A percentile compares a stretch with the other conserved stretches of the same genome.
These are phyloP conservation scores for Gastrophryne carolinensis DNA, from an alignment of 2,797 vertebrate genomes.

Conservation along the genomic window DNA sequence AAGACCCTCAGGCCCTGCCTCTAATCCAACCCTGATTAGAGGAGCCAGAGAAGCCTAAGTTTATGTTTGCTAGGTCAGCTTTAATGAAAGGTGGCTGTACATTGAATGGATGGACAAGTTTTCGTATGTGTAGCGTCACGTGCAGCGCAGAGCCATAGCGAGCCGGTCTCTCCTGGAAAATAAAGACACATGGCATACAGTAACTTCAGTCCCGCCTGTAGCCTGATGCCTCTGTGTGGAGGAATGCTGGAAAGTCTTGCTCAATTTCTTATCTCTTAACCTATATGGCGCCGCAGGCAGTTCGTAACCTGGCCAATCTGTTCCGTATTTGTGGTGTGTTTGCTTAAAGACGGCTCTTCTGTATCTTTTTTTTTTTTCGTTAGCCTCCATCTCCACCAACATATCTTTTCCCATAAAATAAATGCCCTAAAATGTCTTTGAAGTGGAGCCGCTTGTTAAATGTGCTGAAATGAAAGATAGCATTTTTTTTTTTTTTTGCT, in stretches of 20 bases:
- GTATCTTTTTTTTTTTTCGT: neutral
- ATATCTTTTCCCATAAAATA: conserved; percentile 8
- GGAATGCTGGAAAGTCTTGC: conserved; percentile 25
- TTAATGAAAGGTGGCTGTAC: no score
- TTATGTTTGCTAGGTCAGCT: no score
- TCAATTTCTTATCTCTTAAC: conserved; percentile 39
- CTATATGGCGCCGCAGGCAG: conserved; percentile 24
- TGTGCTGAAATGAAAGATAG: conserved; percentile 13
- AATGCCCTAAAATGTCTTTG: conserved; percentile 32
- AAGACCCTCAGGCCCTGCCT: no score
- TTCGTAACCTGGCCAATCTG: neutral
- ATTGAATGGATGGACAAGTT: no score
- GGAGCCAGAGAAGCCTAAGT: no score
- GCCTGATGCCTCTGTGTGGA: neutral
- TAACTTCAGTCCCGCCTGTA: neutral
- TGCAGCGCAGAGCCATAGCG: neutral
- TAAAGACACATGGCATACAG: neutral
- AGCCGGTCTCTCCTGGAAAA: neutral
- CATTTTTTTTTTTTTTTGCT: conserved; percentile 13
- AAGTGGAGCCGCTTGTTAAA: conserved; percentile 21
- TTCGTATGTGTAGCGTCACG: no score
- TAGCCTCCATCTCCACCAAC: neutral
- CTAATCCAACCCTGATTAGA: no score
- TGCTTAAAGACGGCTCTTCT: neutral
- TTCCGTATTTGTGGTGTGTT: conserved; percentile 14